Conservation (phyloP, 1,140 invertebrate genomes). For the Drosophila tani region DNA sequence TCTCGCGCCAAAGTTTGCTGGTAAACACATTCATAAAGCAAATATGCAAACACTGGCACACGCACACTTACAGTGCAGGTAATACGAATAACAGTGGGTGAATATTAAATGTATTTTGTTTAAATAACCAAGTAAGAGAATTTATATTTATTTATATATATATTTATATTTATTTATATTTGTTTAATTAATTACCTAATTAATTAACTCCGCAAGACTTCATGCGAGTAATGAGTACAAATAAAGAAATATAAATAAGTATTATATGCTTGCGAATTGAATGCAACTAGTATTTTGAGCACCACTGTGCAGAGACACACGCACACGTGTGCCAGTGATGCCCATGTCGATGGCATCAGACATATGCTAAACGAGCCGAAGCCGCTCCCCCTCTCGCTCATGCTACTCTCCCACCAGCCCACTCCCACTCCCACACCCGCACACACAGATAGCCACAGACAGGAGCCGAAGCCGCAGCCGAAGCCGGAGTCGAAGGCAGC, state of each 20-base stretch:
- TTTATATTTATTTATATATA: too few species aligned
- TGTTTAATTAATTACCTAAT: too few species aligned
- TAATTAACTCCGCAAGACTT: too few species aligned
- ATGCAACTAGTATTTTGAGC: background rate
- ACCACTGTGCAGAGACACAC: slow-evolving; percentile 3
- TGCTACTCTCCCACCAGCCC: background rate
- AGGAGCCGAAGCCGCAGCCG: slow-evolving; percentile 27
- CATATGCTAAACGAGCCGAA: slow-evolving; percentile 76
- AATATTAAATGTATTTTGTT: too few species aligned
- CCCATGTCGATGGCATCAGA: slow-evolving; percentile 60
- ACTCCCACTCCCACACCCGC: too few species aligned
- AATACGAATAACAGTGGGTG: background rate
- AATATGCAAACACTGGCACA: slow-evolving; percentile 65
- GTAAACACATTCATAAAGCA: slow-evolving; percentile 83
- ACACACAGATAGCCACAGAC: background rate
- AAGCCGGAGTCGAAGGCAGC: slow-evolving; percentile 22
- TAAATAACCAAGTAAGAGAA: too few species aligned
- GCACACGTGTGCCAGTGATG: slow-evolving; percentile 32
- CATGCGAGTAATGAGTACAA: too few species aligned
- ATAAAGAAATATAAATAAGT: background rate
- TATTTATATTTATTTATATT: too few species aligned
- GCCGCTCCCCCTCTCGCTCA: background rate
- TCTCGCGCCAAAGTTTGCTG: slow-evolving; percentile 72
- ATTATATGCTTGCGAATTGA: background rate
- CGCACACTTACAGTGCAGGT: background rate